Conservation (phyloP, 2,113 vertebrate genomes). For the Balaenoptera acutorostrata region DNA sequence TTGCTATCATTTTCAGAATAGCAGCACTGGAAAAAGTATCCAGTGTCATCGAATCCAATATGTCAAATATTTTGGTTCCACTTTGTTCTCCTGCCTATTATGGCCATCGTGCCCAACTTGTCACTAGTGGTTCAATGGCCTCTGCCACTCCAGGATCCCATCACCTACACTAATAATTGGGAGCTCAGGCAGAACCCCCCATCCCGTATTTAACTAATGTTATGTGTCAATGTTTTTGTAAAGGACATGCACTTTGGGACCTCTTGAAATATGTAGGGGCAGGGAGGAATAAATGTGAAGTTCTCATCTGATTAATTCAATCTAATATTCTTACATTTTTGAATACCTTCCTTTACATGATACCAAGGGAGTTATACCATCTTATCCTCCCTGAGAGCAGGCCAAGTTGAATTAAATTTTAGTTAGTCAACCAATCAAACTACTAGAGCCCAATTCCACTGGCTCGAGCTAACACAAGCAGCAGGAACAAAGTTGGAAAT, state of each 20-base stretch:
- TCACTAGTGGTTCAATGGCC: fast-evolving
- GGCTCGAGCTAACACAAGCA: not conserved
- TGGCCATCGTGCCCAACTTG: not conserved
- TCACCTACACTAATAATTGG: not conserved
- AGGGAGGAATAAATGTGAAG: not conserved
- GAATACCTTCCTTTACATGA: not conserved
- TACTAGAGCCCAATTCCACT: not conserved
- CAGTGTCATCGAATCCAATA: not conserved
- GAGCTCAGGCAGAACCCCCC: fast-evolving
- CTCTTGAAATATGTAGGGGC: not conserved
- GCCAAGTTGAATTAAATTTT: not conserved
- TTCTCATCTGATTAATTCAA: not conserved
- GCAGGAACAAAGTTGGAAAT: no score
- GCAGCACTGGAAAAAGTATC: not conserved
- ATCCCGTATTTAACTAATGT: not conserved
- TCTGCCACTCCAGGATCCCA: not conserved
- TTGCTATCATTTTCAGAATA: not conserved
- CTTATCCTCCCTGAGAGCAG: not conserved
- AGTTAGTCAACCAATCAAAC: not conserved
- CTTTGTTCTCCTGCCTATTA: not conserved
- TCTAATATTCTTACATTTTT: not conserved
- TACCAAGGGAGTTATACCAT: not conserved
- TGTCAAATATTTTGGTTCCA: not conserved
- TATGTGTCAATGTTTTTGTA: not conserved
- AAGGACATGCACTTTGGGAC: not conserved